A percentile compares a stretch with the other conserved stretches of the same genome.
These are phyloP conservation scores for Eristalis tenax DNA, from an alignment of 2,888 invertebrate species.

Conservation along the genomic window DNA sequence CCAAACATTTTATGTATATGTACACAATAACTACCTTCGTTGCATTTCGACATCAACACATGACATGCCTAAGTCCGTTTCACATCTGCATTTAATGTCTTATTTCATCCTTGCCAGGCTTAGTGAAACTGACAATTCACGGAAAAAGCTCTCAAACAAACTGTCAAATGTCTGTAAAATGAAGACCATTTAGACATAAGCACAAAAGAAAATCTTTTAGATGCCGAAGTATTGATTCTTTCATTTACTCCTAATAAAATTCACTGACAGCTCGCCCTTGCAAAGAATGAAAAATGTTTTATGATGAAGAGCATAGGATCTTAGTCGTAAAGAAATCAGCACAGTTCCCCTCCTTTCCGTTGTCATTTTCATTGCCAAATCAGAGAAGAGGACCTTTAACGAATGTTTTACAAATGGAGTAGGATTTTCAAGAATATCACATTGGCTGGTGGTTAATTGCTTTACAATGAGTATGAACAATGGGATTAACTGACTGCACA, in stretches of 20 bases:
- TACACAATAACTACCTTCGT: not conserved
- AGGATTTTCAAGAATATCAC: slow-evolving; percentile 47
- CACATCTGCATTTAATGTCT: slow-evolving; percentile 38
- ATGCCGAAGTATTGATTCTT: no score
- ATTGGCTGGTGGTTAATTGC: slow-evolving; percentile 57
- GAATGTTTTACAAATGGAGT: slow-evolving; percentile 35
- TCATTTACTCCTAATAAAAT: slow-evolving; percentile 44
- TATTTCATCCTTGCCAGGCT: slow-evolving; percentile 8
- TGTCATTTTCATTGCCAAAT: not conserved
- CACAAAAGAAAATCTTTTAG: no score
- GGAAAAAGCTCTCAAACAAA: slow-evolving; percentile 50
- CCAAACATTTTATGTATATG: not conserved
- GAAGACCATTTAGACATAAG: slow-evolving; percentile 45
- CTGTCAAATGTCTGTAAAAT: slow-evolving; percentile 50
- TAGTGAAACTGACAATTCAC: slow-evolving; percentile 49
- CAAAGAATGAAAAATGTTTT: slow-evolving; percentile 11
- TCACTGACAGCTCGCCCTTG: slow-evolving; percentile 7
- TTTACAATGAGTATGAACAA: slow-evolving; percentile 46
- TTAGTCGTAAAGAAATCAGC: slow-evolving; percentile 36
- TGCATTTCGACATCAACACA: not conserved
- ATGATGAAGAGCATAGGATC: not conserved
- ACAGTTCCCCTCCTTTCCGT: not conserved
- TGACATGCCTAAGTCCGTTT: slow-evolving; percentile 18
- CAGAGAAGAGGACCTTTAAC: slow-evolving; percentile 41
- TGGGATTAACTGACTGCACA: slow-evolving; percentile 38